These are phyloP conservation scores for Ennomos erosarius DNA, from an alignment of 2,888 invertebrate genomes.

Conservation along the genomic window DNA sequence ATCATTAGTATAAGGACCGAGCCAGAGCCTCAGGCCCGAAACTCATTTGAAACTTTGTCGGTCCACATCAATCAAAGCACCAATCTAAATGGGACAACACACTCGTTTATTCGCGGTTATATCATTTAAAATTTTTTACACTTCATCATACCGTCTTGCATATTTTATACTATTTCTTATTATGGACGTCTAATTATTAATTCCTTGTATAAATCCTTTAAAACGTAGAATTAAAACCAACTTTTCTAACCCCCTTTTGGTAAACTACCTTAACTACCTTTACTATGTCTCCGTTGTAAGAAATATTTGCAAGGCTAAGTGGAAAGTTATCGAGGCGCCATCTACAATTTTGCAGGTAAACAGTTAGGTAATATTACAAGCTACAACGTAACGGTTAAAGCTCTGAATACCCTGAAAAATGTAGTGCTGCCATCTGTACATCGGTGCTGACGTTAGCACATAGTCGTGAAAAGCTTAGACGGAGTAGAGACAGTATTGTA, in stretches of 20 bases:
- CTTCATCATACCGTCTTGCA: no score
- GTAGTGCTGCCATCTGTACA: constrained; percentile 24
- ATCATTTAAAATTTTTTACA: constrained; percentile 45
- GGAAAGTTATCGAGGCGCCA: constrained; percentile 17
- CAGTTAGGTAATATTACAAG: background rate
- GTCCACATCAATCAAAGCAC: constrained; percentile 75
- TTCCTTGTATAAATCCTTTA: no score
- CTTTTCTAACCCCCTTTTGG: no score
- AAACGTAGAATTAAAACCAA: no score
- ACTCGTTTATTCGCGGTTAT: constrained; percentile 55
- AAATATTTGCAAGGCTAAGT: no score
- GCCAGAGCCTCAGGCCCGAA: constrained; percentile 37
- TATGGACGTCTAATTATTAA: no score
- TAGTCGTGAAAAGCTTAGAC: constrained; percentile 5
- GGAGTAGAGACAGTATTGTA: constrained; percentile 2
- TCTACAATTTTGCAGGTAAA: constrained; percentile 20
- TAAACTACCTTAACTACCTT: no score
- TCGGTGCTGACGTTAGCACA: background rate
- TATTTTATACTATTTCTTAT: no score
- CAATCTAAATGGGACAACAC: constrained; percentile 76
- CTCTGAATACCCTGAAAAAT: background rate
- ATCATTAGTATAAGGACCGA: constrained; percentile 3
- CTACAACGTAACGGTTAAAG: background rate
- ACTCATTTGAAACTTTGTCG: constrained; percentile 73
- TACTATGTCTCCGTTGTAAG: no score